Evolutionary conservation across 1,140 invertebrate genomes (phyloP), one percentile per base, ranked within the genome.

Genomic region (Rhagoletis zephyria): DNA sequence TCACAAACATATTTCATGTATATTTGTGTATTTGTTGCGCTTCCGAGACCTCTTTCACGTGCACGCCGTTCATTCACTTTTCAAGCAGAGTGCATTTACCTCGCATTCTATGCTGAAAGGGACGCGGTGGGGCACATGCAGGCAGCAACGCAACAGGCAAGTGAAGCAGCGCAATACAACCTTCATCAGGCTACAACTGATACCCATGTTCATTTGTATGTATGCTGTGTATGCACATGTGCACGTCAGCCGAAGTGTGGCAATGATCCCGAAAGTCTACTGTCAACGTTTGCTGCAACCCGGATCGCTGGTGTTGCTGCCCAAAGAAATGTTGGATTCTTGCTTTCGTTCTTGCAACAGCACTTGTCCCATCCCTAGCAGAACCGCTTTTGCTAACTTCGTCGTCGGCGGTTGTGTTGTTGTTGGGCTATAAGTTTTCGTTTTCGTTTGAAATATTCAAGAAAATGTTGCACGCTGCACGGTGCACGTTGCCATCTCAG

Each of bases 391-490:
- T 67, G 64, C 30, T 67, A 12, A 42, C 16, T 16, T 59, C 10
- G 48, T 56, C 56, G 74, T 10, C 56, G 74, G n/a, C 30, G 30
- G 30, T 30, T 30, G 30, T 90, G 90, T 10, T 60, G 64, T 56
- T 51, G 45, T 81, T 14, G 48, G 48, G 48, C 74, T 9, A 81
- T 67, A 87, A 90, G 90, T 90, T 91, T 91, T 91, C 91, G 88
- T 91, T 91, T 91, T 91, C 91, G 91, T 91, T 91, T 90, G 88
- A 85, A 86, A 65, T 86, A 45, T 51, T 61, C 60, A n/a, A 65
- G 19, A 56, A 81, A 59, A 30, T 56, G 48, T 56, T 81, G 42
- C 45, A 48, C 67, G 40, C 3, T 81, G 51, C 74, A 30, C 30
- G 30, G 30, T 30, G 30, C 30, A 19, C 70, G 61, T n/a, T 63